A percentile compares a stretch with the other conserved stretches of the same genome.
These are phyloP conservation scores for Grammatotria lemairii DNA, from an alignment of 2,113 vertebrate genomes.

Conservation along the genomic window DNA sequence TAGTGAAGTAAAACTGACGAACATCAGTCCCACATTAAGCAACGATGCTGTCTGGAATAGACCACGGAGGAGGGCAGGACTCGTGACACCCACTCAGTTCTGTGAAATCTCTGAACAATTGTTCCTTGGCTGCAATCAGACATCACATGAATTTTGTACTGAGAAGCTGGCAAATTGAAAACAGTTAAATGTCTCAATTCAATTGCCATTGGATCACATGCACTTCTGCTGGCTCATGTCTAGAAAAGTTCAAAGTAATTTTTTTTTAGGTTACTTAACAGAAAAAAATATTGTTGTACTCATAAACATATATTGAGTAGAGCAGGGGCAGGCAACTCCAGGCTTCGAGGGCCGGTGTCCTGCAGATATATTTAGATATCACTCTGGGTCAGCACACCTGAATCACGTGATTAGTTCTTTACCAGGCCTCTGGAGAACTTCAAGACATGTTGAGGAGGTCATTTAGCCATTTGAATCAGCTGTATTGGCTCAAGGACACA, in stretches of 20 bases:
- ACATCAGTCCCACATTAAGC: neutral
- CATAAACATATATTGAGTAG: neutral
- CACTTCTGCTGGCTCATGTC: neutral
- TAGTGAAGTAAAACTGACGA: neutral
- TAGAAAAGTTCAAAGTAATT: neutral
- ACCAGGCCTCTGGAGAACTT: neutral
- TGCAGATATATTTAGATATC: neutral
- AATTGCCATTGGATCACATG: neutral
- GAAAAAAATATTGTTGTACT: neutral
- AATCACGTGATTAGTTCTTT: neutral
- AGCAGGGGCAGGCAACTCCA: fast-evolving
- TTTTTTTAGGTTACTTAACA: neutral
- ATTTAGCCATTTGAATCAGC: neutral
- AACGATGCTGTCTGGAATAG: neutral
- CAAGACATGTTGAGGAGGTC: neutral
- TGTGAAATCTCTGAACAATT: neutral
- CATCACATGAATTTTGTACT: neutral
- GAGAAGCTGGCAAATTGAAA: neutral
- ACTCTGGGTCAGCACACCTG: neutral
- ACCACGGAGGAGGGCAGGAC: neutral
- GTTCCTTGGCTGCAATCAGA: neutral
- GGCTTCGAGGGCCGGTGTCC: fast-evolving
- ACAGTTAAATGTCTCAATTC: neutral
- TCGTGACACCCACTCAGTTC: neutral
- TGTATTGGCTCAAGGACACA: neutral